Evolutionary conservation across 2,113 vertebrate genomes (phyloP).

Genomic region (Phyllostomus discolor): DNA sequence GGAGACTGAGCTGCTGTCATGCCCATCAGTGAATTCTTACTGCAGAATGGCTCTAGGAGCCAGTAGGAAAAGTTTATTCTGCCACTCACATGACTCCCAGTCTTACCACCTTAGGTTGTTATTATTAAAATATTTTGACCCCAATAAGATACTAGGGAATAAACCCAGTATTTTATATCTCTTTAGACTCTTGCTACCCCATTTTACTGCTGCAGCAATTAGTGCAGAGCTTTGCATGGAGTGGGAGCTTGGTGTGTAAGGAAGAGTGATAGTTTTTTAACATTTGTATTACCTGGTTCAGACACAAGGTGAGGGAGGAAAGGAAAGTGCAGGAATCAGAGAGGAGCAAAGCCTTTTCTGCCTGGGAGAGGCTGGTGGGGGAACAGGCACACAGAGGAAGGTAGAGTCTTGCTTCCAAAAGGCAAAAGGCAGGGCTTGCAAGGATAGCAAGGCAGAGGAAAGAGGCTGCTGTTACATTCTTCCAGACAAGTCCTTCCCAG

Average conservation of each 20-base stretch:
- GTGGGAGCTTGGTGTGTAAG: neutral
- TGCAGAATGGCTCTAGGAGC: neutral
- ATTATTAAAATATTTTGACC: neutral
- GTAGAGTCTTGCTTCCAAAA: too few species aligned
- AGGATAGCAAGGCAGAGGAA: too few species aligned
- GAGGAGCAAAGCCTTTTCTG: neutral
- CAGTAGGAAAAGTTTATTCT: neutral
- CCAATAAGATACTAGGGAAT: neutral
- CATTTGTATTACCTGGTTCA: neutral
- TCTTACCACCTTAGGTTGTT: neutral
- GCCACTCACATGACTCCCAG: too few species aligned
- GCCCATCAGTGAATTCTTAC: rapidly evolving
- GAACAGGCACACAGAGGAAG: neutral
- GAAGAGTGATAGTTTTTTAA: neutral
- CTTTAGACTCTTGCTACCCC: neutral
- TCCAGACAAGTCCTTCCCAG: neutral
- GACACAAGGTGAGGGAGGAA: neutral
- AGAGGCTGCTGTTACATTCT: neutral
- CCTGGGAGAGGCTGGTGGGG: neutral
- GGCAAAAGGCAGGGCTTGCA: neutral
- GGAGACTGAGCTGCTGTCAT: neutral
- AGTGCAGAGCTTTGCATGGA: neutral
- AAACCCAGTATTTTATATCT: neutral
- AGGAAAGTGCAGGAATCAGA: neutral
- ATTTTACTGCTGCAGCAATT: neutral